Evolutionary conservation across 2,113 vertebrate genomes (phyloP).

Genomic region (Micronycteris hirsuta): DNA sequence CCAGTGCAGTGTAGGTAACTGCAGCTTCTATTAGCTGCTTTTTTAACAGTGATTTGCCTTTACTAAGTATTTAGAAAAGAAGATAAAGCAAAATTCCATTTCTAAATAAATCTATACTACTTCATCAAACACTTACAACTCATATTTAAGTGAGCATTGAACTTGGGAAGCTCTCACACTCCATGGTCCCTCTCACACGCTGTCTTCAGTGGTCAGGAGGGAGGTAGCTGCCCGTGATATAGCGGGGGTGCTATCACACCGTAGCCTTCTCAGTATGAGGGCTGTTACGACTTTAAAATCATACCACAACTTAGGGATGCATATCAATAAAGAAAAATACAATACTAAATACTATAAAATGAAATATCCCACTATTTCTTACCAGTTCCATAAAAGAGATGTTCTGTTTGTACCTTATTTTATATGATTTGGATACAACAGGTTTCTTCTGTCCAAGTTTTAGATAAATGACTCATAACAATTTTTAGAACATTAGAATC

Average conservation of each 20-base stretch:
- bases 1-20: neutral
- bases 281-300: neutral
- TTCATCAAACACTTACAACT: neutral
- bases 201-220: neutral
- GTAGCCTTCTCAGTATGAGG: neutral
- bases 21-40: neutral
- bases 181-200: neutral
- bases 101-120: neutral
- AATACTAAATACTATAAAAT: neutral
- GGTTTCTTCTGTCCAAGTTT: neutral
- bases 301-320: neutral
- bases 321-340: neutral
- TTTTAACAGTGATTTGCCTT: neutral
- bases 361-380: neutral
- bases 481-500: neutral
- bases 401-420: neutral
- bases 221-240: neutral
- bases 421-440: neutral
- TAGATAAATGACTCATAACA: neutral
- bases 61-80: neutral
- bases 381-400: neutral
- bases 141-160: neutral
- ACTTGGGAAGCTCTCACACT: neutral
- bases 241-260: fast-evolving
- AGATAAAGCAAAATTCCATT: neutral